These are phyloP conservation scores for Astatotilapia flaviijosephi DNA, from an alignment of 2,113 vertebrate species.

Conservation along the genomic window DNA sequence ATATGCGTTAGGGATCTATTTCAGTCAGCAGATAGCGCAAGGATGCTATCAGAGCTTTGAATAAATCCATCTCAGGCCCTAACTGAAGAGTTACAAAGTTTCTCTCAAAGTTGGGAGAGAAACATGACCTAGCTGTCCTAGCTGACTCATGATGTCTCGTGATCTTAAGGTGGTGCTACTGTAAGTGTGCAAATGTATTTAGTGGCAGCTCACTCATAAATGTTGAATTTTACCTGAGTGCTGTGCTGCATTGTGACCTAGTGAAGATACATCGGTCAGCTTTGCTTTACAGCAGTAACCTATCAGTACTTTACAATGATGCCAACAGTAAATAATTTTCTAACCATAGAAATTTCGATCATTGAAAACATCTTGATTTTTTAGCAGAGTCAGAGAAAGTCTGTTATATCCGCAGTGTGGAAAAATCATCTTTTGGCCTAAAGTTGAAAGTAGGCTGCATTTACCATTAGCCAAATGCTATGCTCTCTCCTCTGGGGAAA, in stretches of 20 bases:
- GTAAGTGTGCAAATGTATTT: neutral
- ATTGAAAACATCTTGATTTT: neutral
- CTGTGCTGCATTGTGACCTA: neutral
- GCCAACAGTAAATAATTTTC: neutral
- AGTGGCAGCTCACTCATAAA: neutral
- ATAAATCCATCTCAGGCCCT: slow-evolving; percentile 56
- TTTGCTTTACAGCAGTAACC: neutral
- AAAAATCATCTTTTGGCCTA: neutral
- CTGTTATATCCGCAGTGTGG: neutral
- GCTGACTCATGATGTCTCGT: neutral
- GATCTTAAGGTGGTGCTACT: neutral
- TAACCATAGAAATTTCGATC: neutral
- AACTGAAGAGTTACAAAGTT: slow-evolving; percentile 34
- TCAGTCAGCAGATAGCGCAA: slow-evolving; percentile 29
- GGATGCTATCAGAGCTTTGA: slow-evolving; percentile 42
- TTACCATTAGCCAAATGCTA: neutral
- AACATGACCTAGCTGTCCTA: neutral
- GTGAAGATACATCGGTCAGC: neutral
- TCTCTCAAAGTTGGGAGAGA: slow-evolving; percentile 41
- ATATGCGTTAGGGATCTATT: slow-evolving; percentile 33
- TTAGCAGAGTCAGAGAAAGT: neutral
- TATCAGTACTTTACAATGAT: neutral
- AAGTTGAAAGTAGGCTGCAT: neutral
- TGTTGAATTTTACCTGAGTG: neutral
- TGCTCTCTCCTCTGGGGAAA: neutral